These are phyloP conservation scores for Lasioglossum baleicum DNA, from an alignment of 1,140 invertebrate species.

Conservation along the genomic window DNA sequence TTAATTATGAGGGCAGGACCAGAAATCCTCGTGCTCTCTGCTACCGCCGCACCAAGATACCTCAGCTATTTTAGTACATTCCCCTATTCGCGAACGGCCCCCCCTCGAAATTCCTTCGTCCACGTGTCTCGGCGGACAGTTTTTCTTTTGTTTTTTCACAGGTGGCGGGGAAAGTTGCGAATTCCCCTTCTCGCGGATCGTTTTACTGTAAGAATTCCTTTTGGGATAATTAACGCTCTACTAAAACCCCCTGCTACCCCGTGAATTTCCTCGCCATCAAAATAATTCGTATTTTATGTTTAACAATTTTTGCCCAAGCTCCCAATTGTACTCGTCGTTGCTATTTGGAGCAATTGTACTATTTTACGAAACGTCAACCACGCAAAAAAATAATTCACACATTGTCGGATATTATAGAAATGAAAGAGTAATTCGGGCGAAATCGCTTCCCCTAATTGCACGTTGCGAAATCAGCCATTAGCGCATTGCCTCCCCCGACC, in stretches of 20 bases:
- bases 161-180: neutral
- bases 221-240: no score
- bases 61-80: conserved; percentile 23
- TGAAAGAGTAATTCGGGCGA: conserved; percentile 24
- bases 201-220: neutral
- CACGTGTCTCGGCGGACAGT: conserved; percentile 21
- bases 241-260: no score
- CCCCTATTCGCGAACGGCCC: conserved; percentile 24
- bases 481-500: conserved; percentile 3
- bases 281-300: no score
- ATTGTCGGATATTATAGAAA: neutral
- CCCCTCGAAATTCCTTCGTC: neutral
- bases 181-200: no score
- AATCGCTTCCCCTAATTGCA: conserved; percentile 54
- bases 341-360: no score
- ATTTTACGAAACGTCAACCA: no score
- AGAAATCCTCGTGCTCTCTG: conserved; percentile 21
- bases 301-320: no score
- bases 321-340: no score
- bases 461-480: conserved; percentile 39
- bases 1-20: conserved; percentile 77
- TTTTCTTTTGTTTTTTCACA: neutral
- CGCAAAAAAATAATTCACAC: neutral
- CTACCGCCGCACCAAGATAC: conserved; percentile 6
- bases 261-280: no score